phyloP scores from a whole-genome alignment of 2,888 invertebrate species.

The Schrankia costaestrigalis region DNA sequence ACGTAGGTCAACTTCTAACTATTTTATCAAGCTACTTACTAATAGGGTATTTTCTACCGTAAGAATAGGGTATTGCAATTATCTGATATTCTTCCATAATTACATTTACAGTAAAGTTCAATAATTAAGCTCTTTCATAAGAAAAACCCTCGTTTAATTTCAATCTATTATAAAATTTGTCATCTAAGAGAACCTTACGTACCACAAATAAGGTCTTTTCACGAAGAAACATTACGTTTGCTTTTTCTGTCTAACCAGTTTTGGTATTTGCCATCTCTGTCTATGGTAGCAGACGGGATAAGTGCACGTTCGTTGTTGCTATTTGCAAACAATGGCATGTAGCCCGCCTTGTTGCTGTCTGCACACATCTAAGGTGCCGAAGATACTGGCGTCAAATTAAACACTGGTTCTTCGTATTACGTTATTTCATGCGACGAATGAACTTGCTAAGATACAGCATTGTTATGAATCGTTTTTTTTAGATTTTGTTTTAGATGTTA shows the following conservation, averaged over 20 bases:
- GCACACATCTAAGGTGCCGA: conserved; percentile 59
- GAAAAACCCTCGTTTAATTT: conserved; percentile 39
- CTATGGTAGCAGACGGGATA: conserved; percentile 40
- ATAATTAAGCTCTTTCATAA: too few relatives aligned
- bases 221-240: conserved; percentile 12
- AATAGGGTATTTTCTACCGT: too few relatives aligned
- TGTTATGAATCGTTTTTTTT: too few relatives aligned
- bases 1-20: too few relatives aligned
- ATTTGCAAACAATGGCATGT: conserved; percentile 80
- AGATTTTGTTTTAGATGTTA: too few relatives aligned
- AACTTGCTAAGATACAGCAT: too few relatives aligned
- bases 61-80: too few relatives aligned
- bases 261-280: conserved; percentile 42
- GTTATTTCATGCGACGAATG: too few relatives aligned
- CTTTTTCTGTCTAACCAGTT: conserved; percentile 30
- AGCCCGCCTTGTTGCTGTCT: conserved; percentile 64
- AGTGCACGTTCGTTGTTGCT: conserved; percentile 56
- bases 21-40: too few relatives aligned
- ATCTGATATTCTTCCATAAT: too few relatives aligned
- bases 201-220: conserved; percentile 34
- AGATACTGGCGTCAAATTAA: conserved; percentile 63
- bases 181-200: conserved; percentile 36
- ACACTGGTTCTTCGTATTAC: conserved; percentile 42
- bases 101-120: too few relatives aligned
- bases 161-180: conserved; percentile 48